phyloP scores from a whole-genome alignment of 2,888 invertebrate species.

The Anagyrus pseudococci region DNA sequence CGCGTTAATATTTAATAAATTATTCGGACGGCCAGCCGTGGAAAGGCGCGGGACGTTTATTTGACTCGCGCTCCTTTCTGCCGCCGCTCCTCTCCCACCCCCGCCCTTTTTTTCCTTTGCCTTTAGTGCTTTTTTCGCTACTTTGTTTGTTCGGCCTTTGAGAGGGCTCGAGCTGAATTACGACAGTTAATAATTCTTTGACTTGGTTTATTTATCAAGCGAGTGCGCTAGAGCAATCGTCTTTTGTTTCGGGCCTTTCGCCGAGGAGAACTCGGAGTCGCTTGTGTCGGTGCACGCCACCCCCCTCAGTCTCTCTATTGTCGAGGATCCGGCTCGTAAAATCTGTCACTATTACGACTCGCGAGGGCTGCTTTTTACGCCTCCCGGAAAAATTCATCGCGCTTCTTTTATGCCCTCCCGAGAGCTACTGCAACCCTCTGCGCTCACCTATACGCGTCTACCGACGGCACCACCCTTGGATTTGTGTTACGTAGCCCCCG shows the following conservation, averaged over 20 bases:
- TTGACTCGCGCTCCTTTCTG: too few relatives aligned
- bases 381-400: constrained; percentile 26
- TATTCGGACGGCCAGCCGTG: too few relatives aligned
- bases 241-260: too few relatives aligned
- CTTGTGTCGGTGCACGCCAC: not conserved
- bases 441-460: too few relatives aligned
- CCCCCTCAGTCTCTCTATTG: not conserved
- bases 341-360: constrained; percentile 38
- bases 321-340: constrained; percentile 19
- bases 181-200: constrained; percentile 17
- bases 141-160: too few relatives aligned
- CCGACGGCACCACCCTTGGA: too few relatives aligned
- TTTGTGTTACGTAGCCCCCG: too few relatives aligned
- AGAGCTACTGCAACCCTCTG: not conserved
- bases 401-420: constrained; percentile 13
- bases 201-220: constrained; percentile 13
- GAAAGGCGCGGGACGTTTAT: too few relatives aligned
- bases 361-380: constrained; percentile 9
- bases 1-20: too few relatives aligned
- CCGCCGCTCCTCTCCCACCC: not conserved
- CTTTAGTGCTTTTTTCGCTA: too few relatives aligned
- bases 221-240: too few relatives aligned
- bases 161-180: constrained; percentile 1
- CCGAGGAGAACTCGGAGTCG: too few relatives aligned
- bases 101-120: not conserved